These are phyloP conservation scores for Liodrosophila aerea DNA, from an alignment of 2,888 invertebrate species.

Conservation along the genomic window DNA sequence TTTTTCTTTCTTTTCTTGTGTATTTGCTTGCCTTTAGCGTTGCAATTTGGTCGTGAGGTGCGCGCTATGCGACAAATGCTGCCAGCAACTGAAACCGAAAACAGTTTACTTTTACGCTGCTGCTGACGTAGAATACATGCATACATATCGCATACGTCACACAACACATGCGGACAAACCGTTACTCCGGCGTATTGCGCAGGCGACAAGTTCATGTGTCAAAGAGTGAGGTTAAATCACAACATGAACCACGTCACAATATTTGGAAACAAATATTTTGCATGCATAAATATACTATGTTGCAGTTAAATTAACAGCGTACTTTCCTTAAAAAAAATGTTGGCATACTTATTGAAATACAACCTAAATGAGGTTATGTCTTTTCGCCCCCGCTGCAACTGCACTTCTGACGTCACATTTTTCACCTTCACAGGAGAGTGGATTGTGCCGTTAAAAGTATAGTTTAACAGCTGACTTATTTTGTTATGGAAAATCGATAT, in stretches of 20 bases:
- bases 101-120: constrained; percentile 54
- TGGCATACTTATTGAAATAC: no score
- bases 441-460: neutral
- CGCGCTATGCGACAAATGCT: constrained; percentile 65
- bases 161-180: constrained; percentile 33
- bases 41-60: constrained; percentile 40
- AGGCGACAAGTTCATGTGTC: constrained; percentile 18
- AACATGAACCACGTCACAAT: constrained; percentile 5
- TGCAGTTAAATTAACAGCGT: neutral
- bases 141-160: constrained; percentile 13
- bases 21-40: constrained; percentile 15
- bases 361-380: no score
- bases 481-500: constrained; percentile 43
- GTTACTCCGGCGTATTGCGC: constrained; percentile 34
- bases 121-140: constrained; percentile 36
- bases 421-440: no score
- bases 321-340: no score
- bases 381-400: neutral
- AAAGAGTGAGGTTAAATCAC: constrained; percentile 11
- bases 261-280: no score
- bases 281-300: no score
- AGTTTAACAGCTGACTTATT: constrained; percentile 42
- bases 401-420: constrained; percentile 1
- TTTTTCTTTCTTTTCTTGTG: constrained; percentile 19
- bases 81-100: constrained; percentile 67